phyloP scores from a whole-genome alignment of 2,888 invertebrate species.

The Spodoptera exigua region DNA sequence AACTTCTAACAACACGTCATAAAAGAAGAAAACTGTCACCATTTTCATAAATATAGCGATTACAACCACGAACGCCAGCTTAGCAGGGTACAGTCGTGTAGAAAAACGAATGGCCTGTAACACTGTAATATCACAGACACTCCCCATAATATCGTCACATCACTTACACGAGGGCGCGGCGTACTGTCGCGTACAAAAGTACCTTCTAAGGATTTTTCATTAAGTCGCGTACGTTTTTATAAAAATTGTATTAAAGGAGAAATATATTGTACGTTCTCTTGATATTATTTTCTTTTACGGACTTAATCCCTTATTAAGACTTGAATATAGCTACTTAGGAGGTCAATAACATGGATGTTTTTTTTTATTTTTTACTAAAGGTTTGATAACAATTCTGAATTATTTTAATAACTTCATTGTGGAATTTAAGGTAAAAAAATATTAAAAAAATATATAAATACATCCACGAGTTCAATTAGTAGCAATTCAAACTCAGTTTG shows the following conservation, averaged over 20 bases:
- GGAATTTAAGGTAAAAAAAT: too few relatives aligned
- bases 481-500: conserved; percentile 4
- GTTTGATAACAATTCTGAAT: too few relatives aligned
- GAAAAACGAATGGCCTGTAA: conserved; percentile 53
- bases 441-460: too few relatives aligned
- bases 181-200: conserved; percentile 53
- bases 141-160: conserved; percentile 49
- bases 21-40: conserved; percentile 10
- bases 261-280: neutral
- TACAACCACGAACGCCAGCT: conserved; percentile 36
- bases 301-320: too few relatives aligned
- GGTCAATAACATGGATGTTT: too few relatives aligned
- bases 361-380: too few relatives aligned
- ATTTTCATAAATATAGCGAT: conserved; percentile 38
- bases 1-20: neutral
- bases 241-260: neutral
- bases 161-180: conserved; percentile 52
- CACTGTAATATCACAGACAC: conserved; percentile 55
- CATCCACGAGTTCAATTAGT: neutral
- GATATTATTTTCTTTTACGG: too few relatives aligned
- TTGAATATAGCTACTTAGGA: too few relatives aligned
- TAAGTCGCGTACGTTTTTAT: neutral
- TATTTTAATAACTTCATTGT: too few relatives aligned
- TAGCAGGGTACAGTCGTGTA: conserved; percentile 51
- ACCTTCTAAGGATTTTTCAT: neutral